phyloP scores from a whole-genome alignment of 2,888 invertebrate species.

The Nemoura dubitans region DNA sequence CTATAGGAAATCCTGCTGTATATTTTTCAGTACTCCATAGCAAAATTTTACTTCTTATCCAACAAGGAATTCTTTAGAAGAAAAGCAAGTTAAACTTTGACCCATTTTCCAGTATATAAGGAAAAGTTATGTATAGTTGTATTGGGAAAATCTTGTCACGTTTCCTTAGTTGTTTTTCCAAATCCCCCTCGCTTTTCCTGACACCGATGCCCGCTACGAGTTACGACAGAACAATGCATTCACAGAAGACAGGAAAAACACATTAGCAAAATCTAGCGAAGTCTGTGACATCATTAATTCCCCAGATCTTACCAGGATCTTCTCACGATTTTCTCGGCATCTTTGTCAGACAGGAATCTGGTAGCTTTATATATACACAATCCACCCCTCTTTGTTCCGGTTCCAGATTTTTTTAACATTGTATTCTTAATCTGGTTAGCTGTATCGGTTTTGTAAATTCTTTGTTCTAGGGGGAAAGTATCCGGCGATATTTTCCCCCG shows the following conservation, averaged over 20 bases:
- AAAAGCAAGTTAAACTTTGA: background rate
- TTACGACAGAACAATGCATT: too few species aligned
- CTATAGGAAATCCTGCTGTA: too few species aligned
- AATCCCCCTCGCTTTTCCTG: background rate
- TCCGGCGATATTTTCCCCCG: background rate
- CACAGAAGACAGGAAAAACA: background rate
- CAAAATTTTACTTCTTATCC: too few species aligned
- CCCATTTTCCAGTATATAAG: background rate
- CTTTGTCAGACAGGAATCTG: too few species aligned
- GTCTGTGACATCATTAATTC: background rate
- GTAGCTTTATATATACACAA: background rate
- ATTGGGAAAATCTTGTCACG: background rate
- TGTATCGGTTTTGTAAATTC: slow-evolving; percentile 9
- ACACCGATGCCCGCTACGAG: background rate
- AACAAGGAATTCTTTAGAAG: background rate
- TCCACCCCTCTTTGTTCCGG: background rate
- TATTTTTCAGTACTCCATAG: too few species aligned
- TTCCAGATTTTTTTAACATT: background rate
- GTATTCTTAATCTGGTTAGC: background rate
- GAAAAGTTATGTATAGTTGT: too few species aligned
- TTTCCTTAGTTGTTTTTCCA: background rate
- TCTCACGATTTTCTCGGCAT: too few species aligned
- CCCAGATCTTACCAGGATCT: background rate
- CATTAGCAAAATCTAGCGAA: slow-evolving; percentile 1
- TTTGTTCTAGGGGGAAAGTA: background rate